Evolutionary conservation across 2,888 invertebrate genomes (phyloP).

Genomic region (Entomobrya proxima): DNA sequence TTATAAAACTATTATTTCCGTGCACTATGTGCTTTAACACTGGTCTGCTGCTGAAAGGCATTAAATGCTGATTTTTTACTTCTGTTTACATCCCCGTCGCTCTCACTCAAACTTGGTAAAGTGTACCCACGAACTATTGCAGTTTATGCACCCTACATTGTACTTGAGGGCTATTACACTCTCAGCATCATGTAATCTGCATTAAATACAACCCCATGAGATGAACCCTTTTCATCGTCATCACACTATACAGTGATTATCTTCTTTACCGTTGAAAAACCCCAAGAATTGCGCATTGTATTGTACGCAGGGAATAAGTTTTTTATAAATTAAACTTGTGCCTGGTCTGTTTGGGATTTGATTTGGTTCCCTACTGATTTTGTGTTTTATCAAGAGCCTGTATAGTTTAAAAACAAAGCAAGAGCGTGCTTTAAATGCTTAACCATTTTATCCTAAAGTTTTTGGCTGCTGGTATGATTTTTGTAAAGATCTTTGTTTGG

Average conservation of each 20-base stretch:
- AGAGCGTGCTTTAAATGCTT: background rate
- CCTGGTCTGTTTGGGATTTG: constrained; percentile 24
- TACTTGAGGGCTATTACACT: constrained; percentile 62
- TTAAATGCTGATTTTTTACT: constrained; percentile 37
- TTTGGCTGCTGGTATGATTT: background rate
- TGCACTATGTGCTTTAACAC: too few species aligned
- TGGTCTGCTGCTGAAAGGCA: background rate
- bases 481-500: background rate
- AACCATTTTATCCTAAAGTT: background rate
- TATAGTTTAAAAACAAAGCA: constrained; percentile 21
- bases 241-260: constrained; percentile 9
- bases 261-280: constrained; percentile 34
- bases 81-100: constrained; percentile 55
- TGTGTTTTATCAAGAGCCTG: constrained; percentile 41
- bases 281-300: background rate
- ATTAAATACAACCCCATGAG: constrained; percentile 58
- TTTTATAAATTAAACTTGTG: constrained; percentile 39
- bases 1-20: too few species aligned
- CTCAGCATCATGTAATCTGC: constrained; percentile 64
- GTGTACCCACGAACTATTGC: constrained; percentile 11
- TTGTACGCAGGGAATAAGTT: background rate
- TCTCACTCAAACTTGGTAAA: background rate
- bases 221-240: constrained; percentile 4
- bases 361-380: constrained; percentile 61
- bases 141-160: constrained; percentile 42